A percentile compares a stretch with the other conserved stretches of the same genome.
Conservation (phyloP, 2,888 invertebrate species). For the Raillietiella orientalis region DNA sequence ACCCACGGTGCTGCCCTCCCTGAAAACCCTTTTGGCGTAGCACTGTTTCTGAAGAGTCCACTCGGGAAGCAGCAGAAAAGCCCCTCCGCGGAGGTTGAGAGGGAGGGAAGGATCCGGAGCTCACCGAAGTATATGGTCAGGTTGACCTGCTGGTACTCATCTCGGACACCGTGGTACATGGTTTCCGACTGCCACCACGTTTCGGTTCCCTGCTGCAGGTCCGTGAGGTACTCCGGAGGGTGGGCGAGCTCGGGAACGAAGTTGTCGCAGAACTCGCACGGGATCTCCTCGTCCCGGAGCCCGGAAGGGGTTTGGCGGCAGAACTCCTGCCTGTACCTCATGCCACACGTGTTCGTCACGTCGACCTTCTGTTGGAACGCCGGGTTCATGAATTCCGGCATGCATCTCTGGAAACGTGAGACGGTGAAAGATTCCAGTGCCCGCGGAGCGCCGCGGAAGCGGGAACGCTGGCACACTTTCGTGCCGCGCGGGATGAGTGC, state of each 20-base stretch:
- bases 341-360: conserved; percentile 84
- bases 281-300: conserved; percentile 25
- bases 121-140: conserved; percentile 57
- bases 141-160: conserved; percentile 34
- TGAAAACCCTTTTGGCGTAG: too few species aligned
- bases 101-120: too few species aligned
- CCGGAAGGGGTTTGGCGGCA: conserved; percentile 57
- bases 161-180: conserved; percentile 71
- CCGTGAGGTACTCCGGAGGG: conserved; percentile 45
- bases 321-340: conserved; percentile 37
- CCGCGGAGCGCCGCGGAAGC: too few species aligned
- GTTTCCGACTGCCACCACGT: conserved; percentile 98
- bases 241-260: conserved; percentile 24
- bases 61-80: too few species aligned
- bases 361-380: conserved; percentile 66
- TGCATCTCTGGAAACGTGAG: conserved; percentile 56
- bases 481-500: too few species aligned
- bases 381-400: conserved; percentile 85
- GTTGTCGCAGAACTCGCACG: conserved; percentile 39
- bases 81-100: too few species aligned
- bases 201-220: conserved; percentile 57
- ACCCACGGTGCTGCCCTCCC: too few species aligned
- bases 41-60: too few species aligned
- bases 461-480: too few species aligned
- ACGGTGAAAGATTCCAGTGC: too few species aligned